A percentile compares a stretch with the other conserved stretches of the same genome.
Evolutionary conservation across 1,140 invertebrate genomes (phyloP).

Genomic region (Popillia japonica): DNA sequence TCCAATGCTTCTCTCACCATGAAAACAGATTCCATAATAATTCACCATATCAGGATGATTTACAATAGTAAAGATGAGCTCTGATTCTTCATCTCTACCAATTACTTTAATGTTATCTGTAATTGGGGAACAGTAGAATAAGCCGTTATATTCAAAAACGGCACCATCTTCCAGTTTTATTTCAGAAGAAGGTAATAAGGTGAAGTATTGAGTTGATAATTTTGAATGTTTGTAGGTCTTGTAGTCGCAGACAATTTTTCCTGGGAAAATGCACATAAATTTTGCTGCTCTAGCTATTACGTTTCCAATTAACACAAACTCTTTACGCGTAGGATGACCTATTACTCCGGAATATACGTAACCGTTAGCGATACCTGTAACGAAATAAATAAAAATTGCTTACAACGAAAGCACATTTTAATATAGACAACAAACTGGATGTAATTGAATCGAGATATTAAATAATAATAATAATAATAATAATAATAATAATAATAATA

Average conservation of each 20-base stretch:
- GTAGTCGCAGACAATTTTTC: constrained; percentile 67
- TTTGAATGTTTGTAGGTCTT: constrained; percentile 66
- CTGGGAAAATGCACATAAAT: constrained; percentile 71
- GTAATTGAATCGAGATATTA: no score
- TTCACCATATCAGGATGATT: constrained; percentile 48
- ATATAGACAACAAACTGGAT: no score
- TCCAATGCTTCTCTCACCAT: constrained; percentile 61
- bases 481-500: no score
- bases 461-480: no score
- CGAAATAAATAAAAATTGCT: background rate
- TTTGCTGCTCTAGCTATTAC: constrained; percentile 76
- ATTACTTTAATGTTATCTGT: constrained; percentile 59
- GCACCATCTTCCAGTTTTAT: constrained; percentile 65
- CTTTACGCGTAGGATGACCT: constrained; percentile 73
- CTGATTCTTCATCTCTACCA: constrained; percentile 60
- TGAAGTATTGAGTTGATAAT: constrained; percentile 65
- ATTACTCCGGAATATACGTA: constrained; percentile 77
- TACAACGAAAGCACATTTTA: background rate
- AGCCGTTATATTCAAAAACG: constrained; percentile 65
- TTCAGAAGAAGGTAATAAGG: constrained; percentile 61
- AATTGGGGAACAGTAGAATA: constrained; percentile 57
- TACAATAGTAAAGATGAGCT: constrained; percentile 60
- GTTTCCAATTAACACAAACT: constrained; percentile 78
- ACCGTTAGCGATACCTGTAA: constrained; percentile 67
- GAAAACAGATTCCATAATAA: constrained; percentile 48